Conservation (phyloP, 1,140 invertebrate genomes). For the Meloidogyne chitwoodi region DNA sequence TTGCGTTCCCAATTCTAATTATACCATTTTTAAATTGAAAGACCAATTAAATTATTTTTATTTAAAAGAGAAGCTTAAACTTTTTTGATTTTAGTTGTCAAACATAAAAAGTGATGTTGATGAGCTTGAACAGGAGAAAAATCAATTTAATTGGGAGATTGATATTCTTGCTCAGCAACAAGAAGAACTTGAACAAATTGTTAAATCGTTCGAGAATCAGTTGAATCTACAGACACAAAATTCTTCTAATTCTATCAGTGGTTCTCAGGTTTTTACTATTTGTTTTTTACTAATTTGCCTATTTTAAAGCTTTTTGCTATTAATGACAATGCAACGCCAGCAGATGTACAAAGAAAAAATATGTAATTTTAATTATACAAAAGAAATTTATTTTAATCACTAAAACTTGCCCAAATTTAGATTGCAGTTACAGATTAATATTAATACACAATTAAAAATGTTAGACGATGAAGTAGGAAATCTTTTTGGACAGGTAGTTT, state of each 20-base stretch:
- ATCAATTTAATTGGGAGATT: slow-evolving; percentile 30
- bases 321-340: slow-evolving; percentile 1
- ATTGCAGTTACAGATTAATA: slow-evolving; percentile 22
- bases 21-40: too few species aligned
- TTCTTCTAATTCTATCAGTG: too few species aligned
- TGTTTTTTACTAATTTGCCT: too few species aligned
- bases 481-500: slow-evolving; percentile 33
- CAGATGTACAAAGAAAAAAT: slow-evolving; percentile 31
- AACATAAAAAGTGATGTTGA: slow-evolving; percentile 15
- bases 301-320: not conserved
- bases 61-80: too few species aligned
- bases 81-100: slow-evolving; percentile 6
- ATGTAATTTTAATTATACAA: slow-evolving; percentile 27
- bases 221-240: slow-evolving; percentile 5
- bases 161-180: slow-evolving; percentile 30
- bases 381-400: not conserved
- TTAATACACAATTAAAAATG: slow-evolving; percentile 33
- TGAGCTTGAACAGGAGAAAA: slow-evolving; percentile 28
- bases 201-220: slow-evolving; percentile 22
- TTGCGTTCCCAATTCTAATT: too few species aligned
- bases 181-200: slow-evolving; percentile 18
- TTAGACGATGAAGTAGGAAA: slow-evolving; percentile 30
- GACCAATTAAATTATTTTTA: too few species aligned
- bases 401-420: not conserved
- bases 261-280: too few species aligned